Conservation (phyloP, 2,797 vertebrate species). For the Liasis olivaceus region DNA sequence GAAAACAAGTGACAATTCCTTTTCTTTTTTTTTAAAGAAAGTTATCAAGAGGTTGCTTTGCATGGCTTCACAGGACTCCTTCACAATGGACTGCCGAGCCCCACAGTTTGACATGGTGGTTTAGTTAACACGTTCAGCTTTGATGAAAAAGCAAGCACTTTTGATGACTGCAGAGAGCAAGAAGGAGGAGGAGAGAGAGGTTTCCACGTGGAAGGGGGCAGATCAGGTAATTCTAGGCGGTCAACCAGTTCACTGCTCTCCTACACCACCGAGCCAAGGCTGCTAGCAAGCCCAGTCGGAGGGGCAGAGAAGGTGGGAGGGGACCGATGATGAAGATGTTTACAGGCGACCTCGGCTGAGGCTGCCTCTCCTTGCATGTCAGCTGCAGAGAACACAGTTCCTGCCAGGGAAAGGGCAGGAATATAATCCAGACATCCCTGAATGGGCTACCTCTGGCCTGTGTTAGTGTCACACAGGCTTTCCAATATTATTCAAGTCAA, state of each 20-base stretch:
- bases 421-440: neutral
- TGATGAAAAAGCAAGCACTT: slow-evolving; percentile 59
- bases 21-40: neutral
- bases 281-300: neutral
- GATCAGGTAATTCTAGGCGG: neutral
- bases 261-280: neutral
- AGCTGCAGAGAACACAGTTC: neutral
- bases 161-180: neutral
- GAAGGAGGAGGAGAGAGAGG: neutral
- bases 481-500: neutral
- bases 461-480: neutral
- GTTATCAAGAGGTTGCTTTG: slow-evolving; percentile 46
- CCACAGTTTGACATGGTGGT: slow-evolving; percentile 54
- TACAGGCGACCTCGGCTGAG: neutral
- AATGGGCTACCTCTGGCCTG: neutral
- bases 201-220: neutral
- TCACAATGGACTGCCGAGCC: slow-evolving; percentile 53
- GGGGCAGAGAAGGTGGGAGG: neutral
- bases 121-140: slow-evolving; percentile 58
- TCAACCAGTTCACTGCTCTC: neutral
- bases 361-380: neutral
- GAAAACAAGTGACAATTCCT: neutral
- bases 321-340: neutral
- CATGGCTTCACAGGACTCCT: slow-evolving; percentile 56
- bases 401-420: no score